These are phyloP conservation scores for Nephotettix cincticeps DNA, from an alignment of 1,140 invertebrate genomes.

Conservation along the genomic window DNA sequence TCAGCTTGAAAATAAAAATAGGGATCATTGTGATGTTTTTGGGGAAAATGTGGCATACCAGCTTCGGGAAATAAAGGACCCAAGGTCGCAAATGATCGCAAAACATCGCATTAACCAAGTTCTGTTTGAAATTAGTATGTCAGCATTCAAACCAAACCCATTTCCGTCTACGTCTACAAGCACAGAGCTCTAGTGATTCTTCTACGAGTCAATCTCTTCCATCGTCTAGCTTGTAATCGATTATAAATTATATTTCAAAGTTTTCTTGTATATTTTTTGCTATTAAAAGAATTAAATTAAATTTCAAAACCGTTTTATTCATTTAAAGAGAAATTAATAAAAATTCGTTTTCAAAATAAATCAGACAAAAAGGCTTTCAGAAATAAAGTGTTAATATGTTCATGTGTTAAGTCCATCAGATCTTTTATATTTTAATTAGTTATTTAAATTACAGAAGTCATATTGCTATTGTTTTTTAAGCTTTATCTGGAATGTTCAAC, in stretches of 20 bases:
- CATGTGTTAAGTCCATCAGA: no score
- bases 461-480: no score
- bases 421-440: no score
- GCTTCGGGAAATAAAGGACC: neutral
- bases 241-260: no score
- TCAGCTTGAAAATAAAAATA: neutral
- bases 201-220: neutral
- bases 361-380: neutral
- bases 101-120: constrained; percentile 7
- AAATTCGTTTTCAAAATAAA: neutral
- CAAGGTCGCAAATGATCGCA: neutral
- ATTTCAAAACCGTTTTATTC: neutral
- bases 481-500: no score
- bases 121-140: constrained; percentile 7
- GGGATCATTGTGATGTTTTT: constrained; percentile 6
- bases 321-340: neutral
- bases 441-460: no score
- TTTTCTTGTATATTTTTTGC: no score
- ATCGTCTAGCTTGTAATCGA: neutral
- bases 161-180: neutral
- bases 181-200: neutral
- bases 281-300: neutral
- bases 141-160: neutral
- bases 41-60: neutral
- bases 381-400: no score